phyloP scores from a whole-genome alignment of 2,888 invertebrate species.

The Arrhopalites spinosus region DNA sequence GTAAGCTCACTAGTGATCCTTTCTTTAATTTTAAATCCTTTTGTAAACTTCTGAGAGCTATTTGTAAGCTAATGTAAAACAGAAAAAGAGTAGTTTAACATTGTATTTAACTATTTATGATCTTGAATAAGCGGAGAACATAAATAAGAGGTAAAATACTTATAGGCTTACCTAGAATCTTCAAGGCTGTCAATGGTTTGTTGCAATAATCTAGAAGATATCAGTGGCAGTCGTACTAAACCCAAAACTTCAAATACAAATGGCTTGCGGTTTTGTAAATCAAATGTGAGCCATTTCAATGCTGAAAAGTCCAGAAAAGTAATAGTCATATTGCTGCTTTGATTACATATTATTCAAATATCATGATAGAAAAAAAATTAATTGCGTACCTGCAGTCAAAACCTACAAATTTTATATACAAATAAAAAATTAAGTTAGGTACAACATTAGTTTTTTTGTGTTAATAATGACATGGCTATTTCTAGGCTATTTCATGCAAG shows the following conservation, averaged over 20 bases:
- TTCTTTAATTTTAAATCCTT: constrained; percentile 66
- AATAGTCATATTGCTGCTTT: no score
- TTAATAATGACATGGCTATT: not conserved
- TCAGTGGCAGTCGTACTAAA: constrained; percentile 80
- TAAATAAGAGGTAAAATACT: no score
- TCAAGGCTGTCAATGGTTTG: constrained; percentile 78
- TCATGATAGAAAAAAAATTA: no score
- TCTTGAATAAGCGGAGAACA: no score
- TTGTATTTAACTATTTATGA: no score
- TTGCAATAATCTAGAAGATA: constrained; percentile 78
- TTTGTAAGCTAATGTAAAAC: constrained; percentile 52
- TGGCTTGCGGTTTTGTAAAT: constrained; percentile 75
- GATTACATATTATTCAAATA: no score
- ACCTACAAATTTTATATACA: constrained; percentile 63
- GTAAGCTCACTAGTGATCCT: constrained; percentile 50
- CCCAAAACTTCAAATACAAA: constrained; percentile 85
- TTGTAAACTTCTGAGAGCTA: constrained; percentile 76
- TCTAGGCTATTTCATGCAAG: constrained; percentile 17
- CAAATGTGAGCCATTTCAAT: constrained; percentile 83
- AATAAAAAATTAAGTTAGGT: not conserved
- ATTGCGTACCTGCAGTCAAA: no score
- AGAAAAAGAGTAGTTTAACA: no score
- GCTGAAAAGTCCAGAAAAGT: no score
- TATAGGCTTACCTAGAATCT: no score
- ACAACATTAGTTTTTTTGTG: not conserved